phyloP scores from a whole-genome alignment of 2,797 vertebrate genomes.

The Argya squamiceps region DNA sequence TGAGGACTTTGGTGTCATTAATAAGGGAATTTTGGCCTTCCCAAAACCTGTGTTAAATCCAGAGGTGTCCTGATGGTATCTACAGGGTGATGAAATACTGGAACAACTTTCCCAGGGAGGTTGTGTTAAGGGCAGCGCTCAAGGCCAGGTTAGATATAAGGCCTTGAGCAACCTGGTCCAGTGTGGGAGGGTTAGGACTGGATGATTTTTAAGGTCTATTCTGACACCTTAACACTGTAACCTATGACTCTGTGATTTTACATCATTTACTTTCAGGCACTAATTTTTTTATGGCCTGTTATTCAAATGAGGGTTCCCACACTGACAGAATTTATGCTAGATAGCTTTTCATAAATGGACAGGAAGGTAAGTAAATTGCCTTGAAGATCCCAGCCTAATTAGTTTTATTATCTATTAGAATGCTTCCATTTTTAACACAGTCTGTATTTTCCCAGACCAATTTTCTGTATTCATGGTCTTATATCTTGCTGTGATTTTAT shows the following conservation, averaged over 20 bases:
- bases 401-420: constrained; percentile 9
- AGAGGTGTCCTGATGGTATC: neutral
- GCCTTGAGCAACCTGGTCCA: neutral
- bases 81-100: neutral
- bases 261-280: neutral
- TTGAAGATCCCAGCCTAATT: neutral
- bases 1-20: neutral
- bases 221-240: neutral
- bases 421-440: neutral
- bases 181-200: accelerated
- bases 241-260: neutral
- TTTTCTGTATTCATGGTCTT: neutral
- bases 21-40: neutral
- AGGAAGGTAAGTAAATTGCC: neutral
- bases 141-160: neutral
- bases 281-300: neutral
- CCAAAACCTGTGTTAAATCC: neutral
- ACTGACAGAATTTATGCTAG: neutral
- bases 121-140: neutral
- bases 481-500: constrained; percentile 6
- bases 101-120: neutral
- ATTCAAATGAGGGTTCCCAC: neutral
- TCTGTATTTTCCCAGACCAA: neutral
- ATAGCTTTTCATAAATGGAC: neutral
- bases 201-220: neutral